phyloP scores from a whole-genome alignment of 2,888 invertebrate genomes.

The Athalia cordata region DNA sequence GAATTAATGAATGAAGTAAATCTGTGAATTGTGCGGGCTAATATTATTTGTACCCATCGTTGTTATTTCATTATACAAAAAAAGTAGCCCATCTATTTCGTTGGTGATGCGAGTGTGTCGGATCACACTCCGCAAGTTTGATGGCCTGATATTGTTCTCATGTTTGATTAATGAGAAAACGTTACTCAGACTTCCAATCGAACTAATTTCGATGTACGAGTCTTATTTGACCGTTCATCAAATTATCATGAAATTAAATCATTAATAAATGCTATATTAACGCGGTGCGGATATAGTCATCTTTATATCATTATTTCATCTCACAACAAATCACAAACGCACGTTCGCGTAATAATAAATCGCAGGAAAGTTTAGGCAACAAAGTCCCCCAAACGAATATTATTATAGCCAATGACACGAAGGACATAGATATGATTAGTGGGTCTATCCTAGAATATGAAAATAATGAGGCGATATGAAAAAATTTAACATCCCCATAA shows the following conservation, averaged over 20 bases:
- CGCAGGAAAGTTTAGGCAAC: slow-evolving; percentile 1
- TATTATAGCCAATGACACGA: background rate
- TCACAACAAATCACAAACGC: background rate
- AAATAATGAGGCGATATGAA: background rate
- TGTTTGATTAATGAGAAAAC: background rate
- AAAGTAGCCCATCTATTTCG: background rate
- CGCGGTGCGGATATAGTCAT: background rate
- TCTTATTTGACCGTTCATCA: background rate
- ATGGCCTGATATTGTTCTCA: slow-evolving; percentile 1
- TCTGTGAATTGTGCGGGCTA: slow-evolving; percentile 26
- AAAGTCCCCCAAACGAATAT: background rate
- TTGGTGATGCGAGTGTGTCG: background rate
- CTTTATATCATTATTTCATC: slow-evolving; percentile 24
- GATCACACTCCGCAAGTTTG: slow-evolving; percentile 4
- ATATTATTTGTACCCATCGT: slow-evolving; percentile 26
- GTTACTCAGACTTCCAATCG: background rate
- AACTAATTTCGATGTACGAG: slow-evolving; percentile 23
- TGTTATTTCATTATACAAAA: slow-evolving; percentile 3
- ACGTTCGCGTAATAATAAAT: background rate
- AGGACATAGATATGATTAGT: background rate
- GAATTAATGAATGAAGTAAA: slow-evolving; percentile 32
- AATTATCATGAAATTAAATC: slow-evolving; percentile 5
- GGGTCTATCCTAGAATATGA: background rate
- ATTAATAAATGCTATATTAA: slow-evolving; percentile 7
- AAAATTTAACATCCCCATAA: slow-evolving; percentile 23